Conservation (phyloP, 2,113 vertebrate species). For the Pelodiscus sinensis region DNA sequence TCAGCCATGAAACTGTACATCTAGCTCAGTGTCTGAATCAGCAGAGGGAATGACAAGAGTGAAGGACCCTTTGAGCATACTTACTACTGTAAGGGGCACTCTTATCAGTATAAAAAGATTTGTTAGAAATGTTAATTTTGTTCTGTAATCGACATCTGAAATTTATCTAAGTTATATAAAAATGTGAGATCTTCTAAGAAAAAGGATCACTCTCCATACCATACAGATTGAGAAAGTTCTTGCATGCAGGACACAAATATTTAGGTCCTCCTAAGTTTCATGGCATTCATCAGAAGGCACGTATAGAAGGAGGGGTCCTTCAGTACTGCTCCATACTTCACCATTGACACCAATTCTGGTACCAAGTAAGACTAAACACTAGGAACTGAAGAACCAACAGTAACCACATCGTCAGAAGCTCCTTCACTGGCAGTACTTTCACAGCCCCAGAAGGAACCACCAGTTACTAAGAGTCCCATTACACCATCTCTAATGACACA, state of each 20-base stretch:
- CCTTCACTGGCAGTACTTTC: background rate
- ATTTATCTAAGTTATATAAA: no score
- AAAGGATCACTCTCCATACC: background rate
- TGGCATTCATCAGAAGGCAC: background rate
- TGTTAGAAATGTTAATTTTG: no score
- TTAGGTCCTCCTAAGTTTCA: background rate
- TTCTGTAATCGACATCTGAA: no score
- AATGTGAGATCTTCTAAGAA: background rate
- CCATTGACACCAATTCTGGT: background rate
- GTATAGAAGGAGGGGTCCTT: background rate
- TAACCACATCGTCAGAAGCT: background rate
- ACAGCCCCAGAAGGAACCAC: background rate
- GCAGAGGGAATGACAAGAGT: background rate
- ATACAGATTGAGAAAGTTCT: background rate
- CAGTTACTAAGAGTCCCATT: background rate
- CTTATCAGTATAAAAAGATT: background rate
- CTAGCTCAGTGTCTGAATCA: background rate
- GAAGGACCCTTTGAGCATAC: background rate
- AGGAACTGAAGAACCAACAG: background rate
- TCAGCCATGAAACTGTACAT: background rate
- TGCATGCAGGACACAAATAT: background rate
- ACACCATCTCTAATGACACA: background rate
- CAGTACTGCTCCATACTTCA: background rate
- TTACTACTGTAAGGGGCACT: background rate
- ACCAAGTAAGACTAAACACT: background rate